phyloP scores from a whole-genome alignment of 2,888 invertebrate species.

The Pheosia gnoma region DNA sequence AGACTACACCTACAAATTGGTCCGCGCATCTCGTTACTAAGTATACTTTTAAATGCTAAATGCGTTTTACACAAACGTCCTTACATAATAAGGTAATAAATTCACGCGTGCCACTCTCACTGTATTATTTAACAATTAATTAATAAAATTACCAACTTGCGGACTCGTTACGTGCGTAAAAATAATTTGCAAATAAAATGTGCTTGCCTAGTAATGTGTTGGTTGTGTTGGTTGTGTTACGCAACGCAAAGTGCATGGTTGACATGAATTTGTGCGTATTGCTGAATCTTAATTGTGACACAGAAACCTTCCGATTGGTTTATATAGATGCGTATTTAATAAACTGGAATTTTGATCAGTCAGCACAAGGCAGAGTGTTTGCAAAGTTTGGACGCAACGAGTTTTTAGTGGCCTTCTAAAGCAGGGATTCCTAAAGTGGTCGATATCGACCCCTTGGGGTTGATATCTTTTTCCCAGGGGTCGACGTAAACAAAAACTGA shows the following conservation, averaged over 20 bases:
- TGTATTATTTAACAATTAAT: slow-evolving; percentile 39
- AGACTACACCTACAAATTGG: too few relatives aligned
- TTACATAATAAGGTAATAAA: slow-evolving; percentile 19
- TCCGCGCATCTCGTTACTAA: too few relatives aligned
- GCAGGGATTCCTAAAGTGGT: too few relatives aligned
- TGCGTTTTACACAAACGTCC: background rate
- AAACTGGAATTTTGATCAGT: background rate
- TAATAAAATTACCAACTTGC: slow-evolving; percentile 34
- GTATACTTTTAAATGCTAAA: background rate
- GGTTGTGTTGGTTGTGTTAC: slow-evolving; percentile 14
- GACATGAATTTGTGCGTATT: slow-evolving; percentile 13
- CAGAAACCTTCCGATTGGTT: slow-evolving; percentile 23
- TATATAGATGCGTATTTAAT: background rate
- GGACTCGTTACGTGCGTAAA: slow-evolving; percentile 20
- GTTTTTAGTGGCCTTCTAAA: too few relatives aligned
- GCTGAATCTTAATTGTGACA: slow-evolving; percentile 30
- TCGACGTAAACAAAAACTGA: too few relatives aligned
- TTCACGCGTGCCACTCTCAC: slow-evolving; percentile 29
- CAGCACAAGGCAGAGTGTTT: too few relatives aligned
- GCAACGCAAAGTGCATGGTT: slow-evolving; percentile 21
- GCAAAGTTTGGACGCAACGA: too few relatives aligned
- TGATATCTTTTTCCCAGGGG: too few relatives aligned
- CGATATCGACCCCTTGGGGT: too few relatives aligned
- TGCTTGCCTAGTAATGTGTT: background rate
- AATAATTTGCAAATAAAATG: slow-evolving; percentile 20